Evolutionary conservation across 2,113 vertebrate species (phyloP), one percentile per base, ranked within the genome.

Genomic region (Chaenogobius annularis): DNA sequence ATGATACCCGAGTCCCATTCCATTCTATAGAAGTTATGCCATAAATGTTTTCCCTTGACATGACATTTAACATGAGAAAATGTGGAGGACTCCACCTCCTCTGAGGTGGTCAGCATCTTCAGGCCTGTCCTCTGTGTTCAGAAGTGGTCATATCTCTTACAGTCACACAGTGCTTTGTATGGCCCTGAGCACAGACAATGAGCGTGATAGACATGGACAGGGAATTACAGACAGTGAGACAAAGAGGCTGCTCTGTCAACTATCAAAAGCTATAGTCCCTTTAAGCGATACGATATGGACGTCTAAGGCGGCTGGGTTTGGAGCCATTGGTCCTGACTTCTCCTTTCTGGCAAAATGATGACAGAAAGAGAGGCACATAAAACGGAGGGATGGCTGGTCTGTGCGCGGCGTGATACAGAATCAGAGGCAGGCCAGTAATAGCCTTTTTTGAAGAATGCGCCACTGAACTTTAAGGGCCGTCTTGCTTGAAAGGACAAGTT

Each of bases 381-480:
- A 89, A 91, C 81, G 85, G 82, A 88, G 69, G 80, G 83, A 89
- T 87, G 88, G 86, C 81, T 75, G 71, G 85, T 90, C 89, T 90
- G 88, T 59, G 85, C 86, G 12, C 90, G 58, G 85, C 90, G 77
- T 85, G 91, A 91, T 88, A 90, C 80, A 69, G 87, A 92, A 91
- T 92, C 91, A 91, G 88, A 92, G 87, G 78, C 77, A 77, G 58
- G 80, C 81, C 89, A 91, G 92, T 93, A 92, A 93, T 91, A 85
- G 89, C 75, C 80, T 89, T 90, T 91, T 92, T 92, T 92, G 92
- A 93, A 93, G 90, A 93, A 91, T 83, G 87, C 72, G 86, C 86
- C 86, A 91, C 88, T 93, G 92, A 93, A 93, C 92, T 93, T 93
- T 92, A 90, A 89, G 91, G 88, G 79, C 90, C 74, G 88, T 90